These are phyloP conservation scores for Eonycteris spelaea DNA, from an alignment of 2,113 vertebrate genomes.

Conservation along the genomic window DNA sequence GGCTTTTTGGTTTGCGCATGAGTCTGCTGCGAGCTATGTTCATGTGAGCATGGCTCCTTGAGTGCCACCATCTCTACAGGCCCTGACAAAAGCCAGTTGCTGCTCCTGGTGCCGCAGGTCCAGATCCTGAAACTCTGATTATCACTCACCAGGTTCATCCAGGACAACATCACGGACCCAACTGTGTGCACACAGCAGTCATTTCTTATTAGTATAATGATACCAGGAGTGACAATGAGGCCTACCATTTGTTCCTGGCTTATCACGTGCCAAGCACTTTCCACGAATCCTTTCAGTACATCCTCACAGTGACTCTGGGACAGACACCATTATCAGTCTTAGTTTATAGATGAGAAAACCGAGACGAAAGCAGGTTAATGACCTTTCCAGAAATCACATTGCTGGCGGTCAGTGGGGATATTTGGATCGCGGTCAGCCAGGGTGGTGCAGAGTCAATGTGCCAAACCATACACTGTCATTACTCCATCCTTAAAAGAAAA, in stretches of 20 bases:
- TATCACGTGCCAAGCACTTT: background rate
- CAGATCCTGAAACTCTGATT: background rate
- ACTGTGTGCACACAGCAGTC: accelerated
- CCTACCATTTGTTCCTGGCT: background rate
- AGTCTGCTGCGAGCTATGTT: background rate
- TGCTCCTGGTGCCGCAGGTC: background rate
- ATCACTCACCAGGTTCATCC: background rate
- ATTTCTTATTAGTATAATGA: background rate
- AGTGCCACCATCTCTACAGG: background rate
- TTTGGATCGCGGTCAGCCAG: background rate
- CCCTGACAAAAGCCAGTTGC: background rate
- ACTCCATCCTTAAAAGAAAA: background rate
- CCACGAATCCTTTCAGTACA: background rate
- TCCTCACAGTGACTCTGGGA: background rate
- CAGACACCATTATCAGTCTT: no score
- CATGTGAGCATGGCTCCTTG: background rate
- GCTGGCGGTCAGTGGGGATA: background rate
- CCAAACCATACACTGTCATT: background rate
- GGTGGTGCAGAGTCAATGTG: background rate
- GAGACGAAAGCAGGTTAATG: background rate
- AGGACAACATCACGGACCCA: background rate
- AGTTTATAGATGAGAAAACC: background rate
- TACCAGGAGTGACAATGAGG: accelerated
- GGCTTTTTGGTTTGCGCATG: background rate
- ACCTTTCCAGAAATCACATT: background rate